Evolutionary conservation across 2,113 vertebrate genomes (phyloP), one percentile per base, ranked within the genome.

Genomic region (Accipiter cooperii): DNA sequence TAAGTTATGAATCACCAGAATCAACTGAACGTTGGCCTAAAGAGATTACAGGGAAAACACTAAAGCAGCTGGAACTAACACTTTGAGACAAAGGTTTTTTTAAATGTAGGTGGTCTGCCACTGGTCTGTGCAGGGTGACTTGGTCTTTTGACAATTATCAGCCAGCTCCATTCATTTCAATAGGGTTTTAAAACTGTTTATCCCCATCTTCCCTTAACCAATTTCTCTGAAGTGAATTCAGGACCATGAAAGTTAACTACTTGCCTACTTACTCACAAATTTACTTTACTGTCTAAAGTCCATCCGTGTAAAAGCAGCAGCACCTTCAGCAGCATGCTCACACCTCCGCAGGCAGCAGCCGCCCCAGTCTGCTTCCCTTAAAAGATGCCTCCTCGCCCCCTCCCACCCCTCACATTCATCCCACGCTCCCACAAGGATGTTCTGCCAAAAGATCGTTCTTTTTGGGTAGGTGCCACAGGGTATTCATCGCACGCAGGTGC

Each of bases 391-490:
- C 51, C 42, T 55, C 1, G 0, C 16, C 34, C 66, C 75, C 73
- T 70, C 55, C 28, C 14, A 63, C 13, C 22, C 11, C 55, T 70
- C 57, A 13, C 12, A 9, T 34, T 29, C 22, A 4, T 8, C 36
- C 15, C 3, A 3, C 21, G 25, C 8, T 70, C 55, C 0, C 0
- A 55, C 4, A 71, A 58, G 61, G 60, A 54, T 14, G 19, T 58
- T 88, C 13, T 70, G 44, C 38, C 14, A 1, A 5, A 47, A 68
- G 25, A 60, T 25, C 26, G 6, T 22, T 49, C 49, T n/a, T 61
- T 54, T 46, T 40, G 55, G 15, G 33, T 8, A 65, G 61, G n/a
- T 69, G 65, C 82, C 42, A 13, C 2, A 34, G 69, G n/a, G 38
- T 17, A 34, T 8, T 33, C 8, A 2, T 5, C 1, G 1, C 42